Base-by-base conservation (phyloP, 2,888 invertebrate species). In the Meganola albula region DNA sequence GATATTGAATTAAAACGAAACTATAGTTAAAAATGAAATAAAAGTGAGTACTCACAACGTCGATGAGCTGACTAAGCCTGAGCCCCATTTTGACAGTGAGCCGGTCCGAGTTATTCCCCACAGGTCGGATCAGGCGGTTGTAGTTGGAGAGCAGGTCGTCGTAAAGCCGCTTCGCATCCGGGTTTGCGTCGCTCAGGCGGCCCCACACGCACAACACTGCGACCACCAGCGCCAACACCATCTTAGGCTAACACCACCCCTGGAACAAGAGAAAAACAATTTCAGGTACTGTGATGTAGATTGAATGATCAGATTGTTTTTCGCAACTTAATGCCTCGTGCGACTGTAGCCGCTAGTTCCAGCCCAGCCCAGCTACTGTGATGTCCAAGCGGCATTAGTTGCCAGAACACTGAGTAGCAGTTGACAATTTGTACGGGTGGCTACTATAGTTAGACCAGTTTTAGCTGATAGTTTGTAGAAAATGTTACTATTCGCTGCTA, bases 71-170 rank as follows among this genome's bases (percentile, higher is more conserved):
- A 71, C 95, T 95, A 57, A 95, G 90, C 75, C 91, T 88, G 58
- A 98, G 91, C 51, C 97, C 97, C 92, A 98, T 94, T 88, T 95
- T 95, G 82, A 98, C 97, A 65, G 95, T 95, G 74, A 98, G 92
- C 58, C 95, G 92, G 86, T 97, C 96, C 53, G 95, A 94, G 87
- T 95, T 96, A 87, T 96, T 96, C 65, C 95, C 95, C 58, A 97
- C 97, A 48, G 97, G 97, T 71, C 97, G 90, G 72, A 97, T 96
- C 75, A 97, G 91, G 66, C 96, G 92, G 87, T 98, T 98, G 89
- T 98, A 98, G 86, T 96, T 95, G 63, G 94, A 93, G 65, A 98
- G 89, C 58, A 98, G 90, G 84, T 97, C 97, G 90, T 98, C 97
- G 88, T 96, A 97, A 62, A 97, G 92, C 79, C 96, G 91, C 88